Conservation (phyloP, 2,797 vertebrate species). For the Decapterus maruadsi region DNA sequence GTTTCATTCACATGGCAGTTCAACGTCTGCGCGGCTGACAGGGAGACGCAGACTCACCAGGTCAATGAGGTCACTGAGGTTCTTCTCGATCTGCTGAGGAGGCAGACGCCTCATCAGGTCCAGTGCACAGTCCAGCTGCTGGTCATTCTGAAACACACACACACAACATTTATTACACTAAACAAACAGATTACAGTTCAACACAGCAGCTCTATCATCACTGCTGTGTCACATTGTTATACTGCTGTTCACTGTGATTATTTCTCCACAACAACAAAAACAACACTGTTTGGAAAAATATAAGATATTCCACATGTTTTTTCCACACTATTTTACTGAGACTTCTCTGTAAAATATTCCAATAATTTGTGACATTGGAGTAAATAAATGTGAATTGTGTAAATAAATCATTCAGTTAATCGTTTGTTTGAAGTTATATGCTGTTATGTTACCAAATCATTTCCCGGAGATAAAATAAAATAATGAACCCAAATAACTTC, state of each 20-base stretch:
- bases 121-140: constrained; percentile 99
- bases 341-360: too few relatives aligned
- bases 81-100: constrained; percentile 99
- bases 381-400: too few relatives aligned
- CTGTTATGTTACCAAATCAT: too few relatives aligned
- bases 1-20: too few relatives aligned
- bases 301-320: not conserved
- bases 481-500: too few relatives aligned
- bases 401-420: too few relatives aligned
- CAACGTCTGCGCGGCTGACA: not conserved
- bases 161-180: constrained; percentile 14
- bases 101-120: constrained; percentile 99
- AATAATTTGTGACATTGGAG: too few relatives aligned
- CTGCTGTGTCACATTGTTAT: not conserved
- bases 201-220: not conserved
- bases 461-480: too few relatives aligned
- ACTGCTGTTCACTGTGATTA: not conserved
- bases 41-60: constrained; percentile 87
- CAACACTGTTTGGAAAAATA: not conserved
- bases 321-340: not conserved
- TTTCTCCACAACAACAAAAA: not conserved
- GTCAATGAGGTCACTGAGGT: constrained; percentile 99
- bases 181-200: not conserved
- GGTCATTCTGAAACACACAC: constrained; percentile 90
- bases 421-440: too few relatives aligned